Conservation (phyloP, 2,888 invertebrate species). For the Clivina fossor region DNA sequence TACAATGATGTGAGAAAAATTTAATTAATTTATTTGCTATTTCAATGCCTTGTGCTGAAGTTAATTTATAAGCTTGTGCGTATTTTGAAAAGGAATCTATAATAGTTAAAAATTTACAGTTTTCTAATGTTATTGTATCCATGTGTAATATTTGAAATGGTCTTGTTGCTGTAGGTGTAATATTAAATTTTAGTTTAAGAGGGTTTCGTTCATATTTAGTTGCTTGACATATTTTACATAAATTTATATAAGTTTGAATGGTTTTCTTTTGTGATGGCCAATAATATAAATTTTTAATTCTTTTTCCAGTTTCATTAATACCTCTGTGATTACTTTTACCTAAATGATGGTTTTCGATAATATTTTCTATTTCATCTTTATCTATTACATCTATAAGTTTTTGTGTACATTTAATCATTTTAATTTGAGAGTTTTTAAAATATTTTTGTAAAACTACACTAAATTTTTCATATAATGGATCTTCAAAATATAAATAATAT, state of each 20-base stretch:
- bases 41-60: neutral
- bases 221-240: neutral
- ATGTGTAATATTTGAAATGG: slow-evolving; percentile 2
- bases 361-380: neutral
- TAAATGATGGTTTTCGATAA: neutral
- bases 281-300: slow-evolving; percentile 3
- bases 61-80: slow-evolving; percentile 12
- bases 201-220: slow-evolving; percentile 13
- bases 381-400: neutral
- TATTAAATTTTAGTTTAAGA: slow-evolving; percentile 4
- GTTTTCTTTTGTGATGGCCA: neutral
- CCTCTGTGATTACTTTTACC: too few relatives aligned
- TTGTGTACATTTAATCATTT: neutral
- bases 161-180: slow-evolving; percentile 1
- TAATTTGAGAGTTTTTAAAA: neutral
- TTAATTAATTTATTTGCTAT: slow-evolving; percentile 9
- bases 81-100: slow-evolving; percentile 16
- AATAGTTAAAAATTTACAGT: neutral
- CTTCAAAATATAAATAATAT: neutral
- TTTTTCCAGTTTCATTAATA: too few relatives aligned
- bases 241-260: slow-evolving; percentile 7
- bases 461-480: neutral
- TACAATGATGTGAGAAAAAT: slow-evolving; percentile 10
- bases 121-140: neutral
- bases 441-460: neutral